A percentile compares a stretch with the other conserved stretches of the same genome.
Conservation (phyloP, 1,140 invertebrate genomes). For the Drosophila pachea region DNA sequence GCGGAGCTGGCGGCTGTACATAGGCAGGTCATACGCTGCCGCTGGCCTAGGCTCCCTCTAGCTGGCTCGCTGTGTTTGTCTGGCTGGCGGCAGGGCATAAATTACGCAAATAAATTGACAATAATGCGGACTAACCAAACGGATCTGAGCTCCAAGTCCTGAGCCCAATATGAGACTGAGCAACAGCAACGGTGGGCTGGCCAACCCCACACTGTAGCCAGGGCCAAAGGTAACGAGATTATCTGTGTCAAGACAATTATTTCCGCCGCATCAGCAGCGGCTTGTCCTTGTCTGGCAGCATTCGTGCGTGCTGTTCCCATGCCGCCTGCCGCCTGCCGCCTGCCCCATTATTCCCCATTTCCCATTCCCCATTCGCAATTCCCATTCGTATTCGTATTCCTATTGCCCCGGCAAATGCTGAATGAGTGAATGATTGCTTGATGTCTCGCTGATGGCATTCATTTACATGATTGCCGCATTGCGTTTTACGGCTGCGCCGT, state of each 20-base stretch:
- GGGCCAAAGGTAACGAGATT: constrained; percentile 75
- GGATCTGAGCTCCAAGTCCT: constrained; percentile 10
- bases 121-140: constrained; percentile 53
- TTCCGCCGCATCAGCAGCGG: constrained; percentile 73
- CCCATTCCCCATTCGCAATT: constrained; percentile 1
- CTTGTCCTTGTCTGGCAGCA: constrained; percentile 51
- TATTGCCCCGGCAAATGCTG: constrained; percentile 12
- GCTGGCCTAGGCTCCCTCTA: not conserved
- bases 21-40: not conserved
- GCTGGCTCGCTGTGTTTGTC: constrained; percentile 29
- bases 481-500: constrained; percentile 57
- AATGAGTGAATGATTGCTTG: constrained; percentile 38
- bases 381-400: constrained; percentile 3
- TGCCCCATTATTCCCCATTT: not conserved
- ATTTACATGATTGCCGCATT: constrained; percentile 78
- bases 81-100: constrained; percentile 63
- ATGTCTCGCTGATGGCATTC: constrained; percentile 55
- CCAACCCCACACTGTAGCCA: constrained; percentile 7
- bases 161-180: constrained; percentile 18
- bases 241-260: constrained; percentile 79
- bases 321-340: not conserved
- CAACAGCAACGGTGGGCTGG: not conserved
- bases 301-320: constrained; percentile 52
- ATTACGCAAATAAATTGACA: constrained; percentile 77
- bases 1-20: not conserved